Percentiles rank a stretch among this genome's conserved stretches.
phyloP scores from a whole-genome alignment of 2,797 vertebrate genomes.

The Enteromius thamalakanensis region DNA sequence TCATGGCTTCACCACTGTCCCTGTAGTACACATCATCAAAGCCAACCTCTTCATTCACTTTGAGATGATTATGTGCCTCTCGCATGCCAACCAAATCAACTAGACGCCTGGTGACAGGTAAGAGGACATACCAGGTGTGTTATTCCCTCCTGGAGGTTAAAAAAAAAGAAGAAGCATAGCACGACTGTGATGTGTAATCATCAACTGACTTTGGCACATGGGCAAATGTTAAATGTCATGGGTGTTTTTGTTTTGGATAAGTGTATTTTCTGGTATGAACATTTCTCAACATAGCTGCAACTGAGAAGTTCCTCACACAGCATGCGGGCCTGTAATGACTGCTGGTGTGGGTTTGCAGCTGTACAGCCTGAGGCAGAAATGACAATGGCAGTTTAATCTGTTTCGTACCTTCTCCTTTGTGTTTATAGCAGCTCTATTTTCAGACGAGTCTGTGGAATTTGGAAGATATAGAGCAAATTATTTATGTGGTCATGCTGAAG shows the following conservation, averaged over 20 bases:
- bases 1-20: conserved; percentile 20
- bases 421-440: conserved; percentile 38
- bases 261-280: neutral
- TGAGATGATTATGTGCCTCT: conserved; percentile 21
- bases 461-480: neutral
- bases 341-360: conserved; percentile 24
- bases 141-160: conserved; percentile 38
- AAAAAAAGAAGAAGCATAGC: conserved; percentile 6
- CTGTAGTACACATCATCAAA: conserved; percentile 33
- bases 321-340: neutral
- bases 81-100: conserved; percentile 41
- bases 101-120: conserved; percentile 38
- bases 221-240: neutral
- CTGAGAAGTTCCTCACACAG: neutral
- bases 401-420: conserved; percentile 14
- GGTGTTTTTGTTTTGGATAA: neutral
- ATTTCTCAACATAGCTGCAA: conserved; percentile 10
- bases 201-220: conserved; percentile 3
- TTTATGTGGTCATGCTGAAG: neutral
- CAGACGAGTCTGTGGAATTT: conserved; percentile 13
- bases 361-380: conserved; percentile 28
- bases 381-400: conserved; percentile 25
- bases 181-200: conserved; percentile 12
- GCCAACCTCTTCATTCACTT: conserved; percentile 12
- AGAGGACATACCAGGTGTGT: conserved; percentile 46